Percentiles rank a stretch among this genome's conserved stretches.
These are phyloP conservation scores for Drosophila kepulauana DNA, from an alignment of 1,140 invertebrate species.

Conservation along the genomic window DNA sequence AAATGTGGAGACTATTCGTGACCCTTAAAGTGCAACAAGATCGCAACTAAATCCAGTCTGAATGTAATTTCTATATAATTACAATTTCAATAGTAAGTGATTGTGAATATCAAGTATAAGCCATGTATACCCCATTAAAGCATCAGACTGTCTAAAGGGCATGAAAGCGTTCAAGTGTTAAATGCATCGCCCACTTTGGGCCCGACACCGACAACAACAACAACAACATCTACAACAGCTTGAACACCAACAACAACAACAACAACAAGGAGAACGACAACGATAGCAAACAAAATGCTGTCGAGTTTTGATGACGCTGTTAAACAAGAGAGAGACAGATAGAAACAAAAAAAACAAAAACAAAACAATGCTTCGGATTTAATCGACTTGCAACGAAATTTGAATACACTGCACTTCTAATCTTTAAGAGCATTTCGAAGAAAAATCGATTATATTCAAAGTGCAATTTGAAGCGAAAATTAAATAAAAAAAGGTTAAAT, in stretches of 20 bases:
- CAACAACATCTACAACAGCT: too few relatives aligned
- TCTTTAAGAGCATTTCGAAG: too few relatives aligned
- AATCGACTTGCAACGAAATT: not conserved
- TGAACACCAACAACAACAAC: constrained; percentile 8
- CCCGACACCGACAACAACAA: not conserved
- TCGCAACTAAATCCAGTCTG: too few relatives aligned
- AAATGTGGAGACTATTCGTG: too few relatives aligned
- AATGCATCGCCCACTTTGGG: constrained; percentile 56
- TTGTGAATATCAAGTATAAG: not conserved
- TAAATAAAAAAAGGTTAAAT: not conserved
- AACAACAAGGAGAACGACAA: not conserved
- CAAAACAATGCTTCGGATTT: constrained; percentile 6
- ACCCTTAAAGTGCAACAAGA: too few relatives aligned
- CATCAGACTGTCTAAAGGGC: not conserved
- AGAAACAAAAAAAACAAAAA: constrained; percentile 18
- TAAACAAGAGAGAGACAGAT: constrained; percentile 23
- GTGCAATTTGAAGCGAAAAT: not conserved
- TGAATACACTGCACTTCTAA: constrained; percentile 7
- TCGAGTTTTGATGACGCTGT: constrained; percentile 46
- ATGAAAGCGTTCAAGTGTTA: constrained; percentile 60
- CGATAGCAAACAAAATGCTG: constrained; percentile 36
- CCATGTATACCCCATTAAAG: constrained; percentile 1
- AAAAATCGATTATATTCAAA: too few relatives aligned
- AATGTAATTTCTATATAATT: too few relatives aligned
- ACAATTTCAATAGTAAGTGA: too few relatives aligned